Evolutionary conservation across 2,113 vertebrate species (phyloP).

Genomic region (Microcebus murinus): DNA sequence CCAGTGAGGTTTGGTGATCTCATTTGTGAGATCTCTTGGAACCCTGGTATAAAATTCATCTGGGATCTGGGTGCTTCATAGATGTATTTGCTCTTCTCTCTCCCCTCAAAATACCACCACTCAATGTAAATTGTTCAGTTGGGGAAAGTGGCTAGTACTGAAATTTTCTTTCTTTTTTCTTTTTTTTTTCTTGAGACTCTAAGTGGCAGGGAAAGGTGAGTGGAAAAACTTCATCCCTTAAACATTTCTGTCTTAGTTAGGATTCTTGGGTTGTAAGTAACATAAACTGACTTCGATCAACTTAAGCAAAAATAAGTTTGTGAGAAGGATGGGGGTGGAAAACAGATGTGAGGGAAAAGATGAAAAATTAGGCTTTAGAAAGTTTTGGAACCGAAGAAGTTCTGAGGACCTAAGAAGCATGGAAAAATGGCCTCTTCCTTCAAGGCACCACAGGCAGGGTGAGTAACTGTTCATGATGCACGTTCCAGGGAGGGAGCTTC

Average conservation of each 20-base stretch:
- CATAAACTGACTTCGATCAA: neutral
- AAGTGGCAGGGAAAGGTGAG: neutral
- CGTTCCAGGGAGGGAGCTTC: neutral
- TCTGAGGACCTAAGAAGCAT: neutral
- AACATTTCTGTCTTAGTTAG: neutral
- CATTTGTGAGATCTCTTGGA: neutral
- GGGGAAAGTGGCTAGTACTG: neutral
- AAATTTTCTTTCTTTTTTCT: neutral
- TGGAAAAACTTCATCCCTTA: neutral
- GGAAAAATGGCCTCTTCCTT: neutral
- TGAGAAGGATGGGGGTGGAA: neutral
- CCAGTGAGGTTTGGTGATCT: neutral
- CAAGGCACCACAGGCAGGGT: neutral
- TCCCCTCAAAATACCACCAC: neutral
- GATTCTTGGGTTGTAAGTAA: neutral
- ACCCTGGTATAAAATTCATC: neutral
- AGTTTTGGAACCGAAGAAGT: neutral
- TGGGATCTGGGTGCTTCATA: neutral
- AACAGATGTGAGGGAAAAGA: neutral
- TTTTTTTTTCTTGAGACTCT: neutral
- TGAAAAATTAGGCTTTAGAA: neutral
- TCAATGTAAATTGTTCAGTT: neutral
- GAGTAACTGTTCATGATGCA: neutral
- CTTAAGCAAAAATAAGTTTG: neutral
- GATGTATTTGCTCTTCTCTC: neutral